Base-by-base conservation (phyloP, 64 coral and sea anemone species). In the Actinia tenebrosa region DNA sequence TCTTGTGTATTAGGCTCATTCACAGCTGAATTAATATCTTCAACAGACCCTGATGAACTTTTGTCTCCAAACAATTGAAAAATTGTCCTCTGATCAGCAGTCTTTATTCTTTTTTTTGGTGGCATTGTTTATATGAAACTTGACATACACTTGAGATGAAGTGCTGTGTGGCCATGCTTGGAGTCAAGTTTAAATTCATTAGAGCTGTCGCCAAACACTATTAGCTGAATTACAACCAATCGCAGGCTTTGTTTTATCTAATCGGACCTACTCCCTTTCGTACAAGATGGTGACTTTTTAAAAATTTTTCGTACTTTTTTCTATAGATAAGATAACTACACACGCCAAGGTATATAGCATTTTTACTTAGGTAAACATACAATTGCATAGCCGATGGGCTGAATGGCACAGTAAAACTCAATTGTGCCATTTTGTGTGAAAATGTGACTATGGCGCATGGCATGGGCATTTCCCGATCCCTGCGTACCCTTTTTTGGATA, bases 371-470 rank as follows among this genome's bases (percentile, higher is more conserved):
- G 55, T 58, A 58, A 58, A 58, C 55, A 58, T 58, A 58, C 55
- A 58, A 58, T 7, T 58, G 55, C 55, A 58, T 58, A 58, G 55
- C 68, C 7, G 68, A 72, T 72, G 68, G 68, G 68, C 68, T 19
- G 7, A 72, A 72, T 72, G 68, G 68, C 68, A 19, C 68, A 19
- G 68, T 23, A 30, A 72, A 72, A 23, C 26, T 72, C 18, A 72
- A 72, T 16, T 72, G 68, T 19, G 68, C 68, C 68, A 72, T 72
- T 72, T 72, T 72, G 19, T 14, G 68, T 72, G 26, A 72, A 72
- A 72, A 72, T 72, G 68, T 72, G 68, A 72, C 68, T 72, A 72
- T 72, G 68, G 68, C 68, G 68, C 68, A 72, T 72, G 68, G 68
- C 68, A 19, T 19, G 26, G 68, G 68, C 68, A 19, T 72, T 72